phyloP scores from a whole-genome alignment of 2,797 vertebrate genomes.

The Syndactyla subalaris region DNA sequence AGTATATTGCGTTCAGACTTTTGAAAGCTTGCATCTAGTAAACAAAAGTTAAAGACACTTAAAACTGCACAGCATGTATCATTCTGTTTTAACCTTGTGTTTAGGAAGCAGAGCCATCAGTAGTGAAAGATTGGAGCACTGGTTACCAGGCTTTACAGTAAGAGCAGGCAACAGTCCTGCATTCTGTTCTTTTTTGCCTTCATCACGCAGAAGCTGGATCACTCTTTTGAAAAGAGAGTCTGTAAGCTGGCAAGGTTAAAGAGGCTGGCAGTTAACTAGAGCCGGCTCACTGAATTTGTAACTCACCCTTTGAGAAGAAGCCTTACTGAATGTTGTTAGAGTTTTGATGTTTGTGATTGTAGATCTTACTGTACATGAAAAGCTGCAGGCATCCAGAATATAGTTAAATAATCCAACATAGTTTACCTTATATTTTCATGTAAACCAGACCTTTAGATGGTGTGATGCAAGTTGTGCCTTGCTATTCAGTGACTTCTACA shows the following conservation, averaged over 20 bases:
- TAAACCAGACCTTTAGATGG: neutral
- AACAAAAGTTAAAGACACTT: neutral
- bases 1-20: neutral
- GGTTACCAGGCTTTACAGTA: neutral
- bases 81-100: neutral
- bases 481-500: neutral
- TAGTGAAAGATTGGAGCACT: neutral
- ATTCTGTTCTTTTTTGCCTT: neutral
- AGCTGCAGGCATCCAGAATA: neutral
- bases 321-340: neutral
- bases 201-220: neutral
- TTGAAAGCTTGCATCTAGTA: neutral
- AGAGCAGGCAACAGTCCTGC: neutral
- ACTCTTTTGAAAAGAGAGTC: neutral
- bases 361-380: neutral
- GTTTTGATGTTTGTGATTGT: neutral
- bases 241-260: neutral
- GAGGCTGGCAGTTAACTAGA: neutral
- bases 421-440: neutral
- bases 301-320: neutral
- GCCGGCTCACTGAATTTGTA: neutral
- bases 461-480: neutral
- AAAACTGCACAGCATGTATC: neutral
- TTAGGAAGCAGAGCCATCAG: neutral
- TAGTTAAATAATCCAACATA: neutral